Conservation (phyloP, 2,888 invertebrate genomes). For the Calameuta idolon region DNA sequence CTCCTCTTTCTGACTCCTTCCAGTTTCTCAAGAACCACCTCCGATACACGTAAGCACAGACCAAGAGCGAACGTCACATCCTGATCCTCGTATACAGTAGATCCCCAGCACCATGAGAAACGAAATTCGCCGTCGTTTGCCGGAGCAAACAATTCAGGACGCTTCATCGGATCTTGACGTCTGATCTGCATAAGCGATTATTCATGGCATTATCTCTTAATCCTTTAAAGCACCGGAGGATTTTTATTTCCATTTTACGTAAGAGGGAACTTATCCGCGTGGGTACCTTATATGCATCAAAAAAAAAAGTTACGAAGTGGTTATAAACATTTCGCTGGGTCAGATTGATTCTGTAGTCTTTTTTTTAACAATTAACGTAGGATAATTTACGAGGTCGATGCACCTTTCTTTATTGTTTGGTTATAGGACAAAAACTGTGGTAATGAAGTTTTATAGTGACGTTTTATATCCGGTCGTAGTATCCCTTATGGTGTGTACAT, state of each 20-base stretch:
- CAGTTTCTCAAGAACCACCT: neutral
- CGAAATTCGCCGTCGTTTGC: neutral
- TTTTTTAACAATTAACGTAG: conserved; percentile 41
- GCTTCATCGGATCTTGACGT: conserved; percentile 42
- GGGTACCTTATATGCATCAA: neutral
- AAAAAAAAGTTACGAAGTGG: neutral
- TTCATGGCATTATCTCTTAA: conserved; percentile 40
- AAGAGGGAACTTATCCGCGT: neutral
- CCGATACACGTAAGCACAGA: neutral
- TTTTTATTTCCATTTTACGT: neutral
- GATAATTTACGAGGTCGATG: conserved; percentile 42
- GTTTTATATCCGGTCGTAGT: neutral
- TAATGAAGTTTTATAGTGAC: neutral
- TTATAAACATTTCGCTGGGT: neutral
- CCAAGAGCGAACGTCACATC: conserved; percentile 37
- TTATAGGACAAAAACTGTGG: neutral
- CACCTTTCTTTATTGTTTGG: neutral
- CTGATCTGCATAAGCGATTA: conserved; percentile 51
- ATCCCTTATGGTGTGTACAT: neutral
- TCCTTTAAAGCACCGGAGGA: conserved; percentile 16
- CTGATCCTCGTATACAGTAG: conserved; percentile 28
- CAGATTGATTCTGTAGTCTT: neutral
- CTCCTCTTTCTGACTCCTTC: conserved; percentile 21
- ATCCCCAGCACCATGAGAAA: neutral
- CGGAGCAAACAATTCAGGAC: neutral